phyloP scores from a whole-genome alignment of 92 coral and sea anemone genomes.

The Zoanthus sansibaricus region DNA sequence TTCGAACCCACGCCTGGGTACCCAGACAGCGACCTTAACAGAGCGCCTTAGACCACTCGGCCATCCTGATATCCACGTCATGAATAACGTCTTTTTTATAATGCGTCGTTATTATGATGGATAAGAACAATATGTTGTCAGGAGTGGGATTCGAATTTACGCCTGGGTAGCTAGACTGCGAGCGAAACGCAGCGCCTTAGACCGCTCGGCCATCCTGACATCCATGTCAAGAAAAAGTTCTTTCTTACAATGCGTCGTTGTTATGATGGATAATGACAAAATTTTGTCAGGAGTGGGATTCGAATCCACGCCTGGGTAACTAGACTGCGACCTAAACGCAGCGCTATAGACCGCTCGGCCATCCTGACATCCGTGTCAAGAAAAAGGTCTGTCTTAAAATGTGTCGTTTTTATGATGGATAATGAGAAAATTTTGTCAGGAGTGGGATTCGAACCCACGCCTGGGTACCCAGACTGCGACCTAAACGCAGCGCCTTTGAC shows the following conservation, averaged over 20 bases:
- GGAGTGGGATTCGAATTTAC: slow-evolving; percentile 99
- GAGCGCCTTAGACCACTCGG: slow-evolving; percentile 99
- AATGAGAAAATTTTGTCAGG: slow-evolving; percentile 69
- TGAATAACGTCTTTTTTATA: too few species aligned
- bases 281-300: slow-evolving; percentile 98
- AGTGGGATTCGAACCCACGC: slow-evolving; percentile 99
- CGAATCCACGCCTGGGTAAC: slow-evolving; percentile 99
- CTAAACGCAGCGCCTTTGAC: slow-evolving; percentile 99
- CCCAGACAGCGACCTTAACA: slow-evolving; percentile 99
- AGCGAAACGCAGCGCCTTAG: slow-evolving; percentile 99
- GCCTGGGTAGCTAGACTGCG: slow-evolving; percentile 99
- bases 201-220: slow-evolving; percentile 95
- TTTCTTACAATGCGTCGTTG: too few species aligned
- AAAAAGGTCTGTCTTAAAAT: too few species aligned
- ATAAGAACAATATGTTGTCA: slow-evolving; percentile 61
- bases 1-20: slow-evolving; percentile 99
- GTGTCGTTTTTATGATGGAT: too few species aligned
- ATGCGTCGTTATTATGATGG: too few species aligned
- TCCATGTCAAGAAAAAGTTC: too few species aligned
- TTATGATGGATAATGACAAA: too few species aligned
- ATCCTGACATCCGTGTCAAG: not conserved
- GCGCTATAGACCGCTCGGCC: slow-evolving; percentile 99
- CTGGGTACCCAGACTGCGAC: slow-evolving; percentile 99
- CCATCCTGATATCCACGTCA: slow-evolving; percentile 47
- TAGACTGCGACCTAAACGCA: slow-evolving; percentile 99